Conservation (phyloP, 2,113 vertebrate species). For the Sapajus apella region DNA sequence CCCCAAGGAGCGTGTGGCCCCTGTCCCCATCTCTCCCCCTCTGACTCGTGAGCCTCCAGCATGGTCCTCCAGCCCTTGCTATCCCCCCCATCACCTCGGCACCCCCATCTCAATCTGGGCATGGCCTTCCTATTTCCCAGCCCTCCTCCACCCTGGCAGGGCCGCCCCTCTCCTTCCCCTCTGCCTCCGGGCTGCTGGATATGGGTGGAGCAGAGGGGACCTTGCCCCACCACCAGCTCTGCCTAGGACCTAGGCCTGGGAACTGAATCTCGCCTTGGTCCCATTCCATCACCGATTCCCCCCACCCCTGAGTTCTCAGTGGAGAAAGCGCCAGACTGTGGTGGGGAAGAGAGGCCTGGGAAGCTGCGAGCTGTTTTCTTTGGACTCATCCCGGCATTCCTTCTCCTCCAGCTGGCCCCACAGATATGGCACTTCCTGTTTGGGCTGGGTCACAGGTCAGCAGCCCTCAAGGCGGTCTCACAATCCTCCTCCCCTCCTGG, state of each 20-base stretch:
- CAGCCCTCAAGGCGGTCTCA: conserved; percentile 76
- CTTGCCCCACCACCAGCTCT: neutral
- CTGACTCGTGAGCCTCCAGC: neutral
- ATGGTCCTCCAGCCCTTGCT: neutral
- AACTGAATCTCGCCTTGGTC: neutral
- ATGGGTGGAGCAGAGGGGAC: neutral
- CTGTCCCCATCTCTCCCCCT: neutral
- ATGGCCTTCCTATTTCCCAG: neutral
- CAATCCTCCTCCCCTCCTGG: neutral
- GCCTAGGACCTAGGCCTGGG: neutral
- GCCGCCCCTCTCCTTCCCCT: neutral
- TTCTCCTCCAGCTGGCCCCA: conserved; percentile 55
- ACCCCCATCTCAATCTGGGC: neutral
- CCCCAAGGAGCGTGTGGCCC: neutral
- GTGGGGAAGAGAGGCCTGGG: conserved; percentile 61
- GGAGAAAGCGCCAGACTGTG: conserved; percentile 48
- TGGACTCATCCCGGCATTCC: conserved; percentile 74
- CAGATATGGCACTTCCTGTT: conserved; percentile 80
- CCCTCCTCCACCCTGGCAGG: neutral
- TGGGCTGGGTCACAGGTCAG: conserved; percentile 74
- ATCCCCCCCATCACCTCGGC: neutral
- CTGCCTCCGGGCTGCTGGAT: neutral
- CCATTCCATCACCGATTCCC: neutral
- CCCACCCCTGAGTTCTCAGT: neutral
- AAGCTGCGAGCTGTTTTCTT: conserved; percentile 75